These are phyloP conservation scores for Brenthis ino DNA, from an alignment of 2,888 invertebrate genomes.

Conservation along the genomic window DNA sequence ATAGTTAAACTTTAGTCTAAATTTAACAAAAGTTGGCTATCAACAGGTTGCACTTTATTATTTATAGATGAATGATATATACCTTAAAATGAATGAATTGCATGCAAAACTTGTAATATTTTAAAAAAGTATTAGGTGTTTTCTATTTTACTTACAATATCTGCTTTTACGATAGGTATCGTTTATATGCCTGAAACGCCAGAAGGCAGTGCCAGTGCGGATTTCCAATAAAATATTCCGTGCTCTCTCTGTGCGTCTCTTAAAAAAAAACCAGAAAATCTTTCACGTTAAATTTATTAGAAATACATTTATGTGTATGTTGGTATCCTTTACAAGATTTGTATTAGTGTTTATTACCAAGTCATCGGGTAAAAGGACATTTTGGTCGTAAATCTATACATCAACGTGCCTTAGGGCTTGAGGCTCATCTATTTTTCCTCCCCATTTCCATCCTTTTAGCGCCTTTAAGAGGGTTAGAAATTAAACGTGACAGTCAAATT, in stretches of 20 bases:
- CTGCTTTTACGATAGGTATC: background rate
- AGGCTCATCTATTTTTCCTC: constrained; percentile 60
- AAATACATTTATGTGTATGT: no score
- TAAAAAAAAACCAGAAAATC: no score
- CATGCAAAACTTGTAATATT: no score
- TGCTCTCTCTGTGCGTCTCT: no score
- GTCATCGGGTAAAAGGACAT: constrained; percentile 41
- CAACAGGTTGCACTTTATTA: background rate
- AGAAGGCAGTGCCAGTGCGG: no score
- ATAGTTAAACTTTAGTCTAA: constrained; percentile 44
- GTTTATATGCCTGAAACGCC: background rate
- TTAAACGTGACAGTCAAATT: constrained; percentile 69
- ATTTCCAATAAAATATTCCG: no score
- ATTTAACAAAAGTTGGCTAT: background rate
- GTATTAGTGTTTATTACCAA: constrained; percentile 12
- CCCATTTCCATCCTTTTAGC: constrained; percentile 65
- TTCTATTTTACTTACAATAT: background rate
- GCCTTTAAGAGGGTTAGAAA: constrained; percentile 64
- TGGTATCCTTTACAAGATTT: background rate
- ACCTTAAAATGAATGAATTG: no score
- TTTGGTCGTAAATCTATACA: constrained; percentile 63
- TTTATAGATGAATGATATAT: no score
- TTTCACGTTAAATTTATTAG: no score
- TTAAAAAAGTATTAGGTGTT: background rate
- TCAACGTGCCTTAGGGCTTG: constrained; percentile 56